Evolutionary conservation across 2,888 invertebrate genomes (phyloP).

Genomic region (Scaptomyza caliginosa): DNA sequence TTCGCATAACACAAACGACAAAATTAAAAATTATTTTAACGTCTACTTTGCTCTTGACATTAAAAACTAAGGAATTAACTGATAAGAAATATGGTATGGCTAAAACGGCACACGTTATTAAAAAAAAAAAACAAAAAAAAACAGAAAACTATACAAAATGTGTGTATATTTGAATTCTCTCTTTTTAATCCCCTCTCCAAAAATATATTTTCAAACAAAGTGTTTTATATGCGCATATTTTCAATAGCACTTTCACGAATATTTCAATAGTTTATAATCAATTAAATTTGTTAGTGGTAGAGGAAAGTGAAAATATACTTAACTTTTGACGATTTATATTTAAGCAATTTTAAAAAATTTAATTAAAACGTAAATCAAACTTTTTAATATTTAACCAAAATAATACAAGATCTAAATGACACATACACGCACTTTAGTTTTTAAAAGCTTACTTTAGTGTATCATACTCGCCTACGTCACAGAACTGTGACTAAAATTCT

Average conservation of each 20-base stretch:
- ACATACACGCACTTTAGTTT: conserved; percentile 8
- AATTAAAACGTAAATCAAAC: conserved; percentile 3
- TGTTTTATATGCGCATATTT: conserved; percentile 35
- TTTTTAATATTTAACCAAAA: conserved; percentile 13
- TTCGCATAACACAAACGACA: conserved; percentile 72
- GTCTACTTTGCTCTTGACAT: conserved; percentile 54
- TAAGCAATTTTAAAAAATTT: conserved; percentile 4
- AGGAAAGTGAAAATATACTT: neutral
- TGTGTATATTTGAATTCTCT: conserved; percentile 30
- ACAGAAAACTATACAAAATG: neutral
- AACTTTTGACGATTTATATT: neutral
- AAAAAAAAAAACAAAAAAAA: conserved; percentile 2
- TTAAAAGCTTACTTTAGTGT: no score
- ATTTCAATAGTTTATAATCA: conserved; percentile 8
- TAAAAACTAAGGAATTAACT: conserved; percentile 64
- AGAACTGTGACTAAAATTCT: no score
- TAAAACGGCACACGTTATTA: conserved; percentile 41
- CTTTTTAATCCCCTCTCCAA: conserved; percentile 82
- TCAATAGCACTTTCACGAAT: conserved; percentile 4
- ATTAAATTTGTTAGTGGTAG: neutral
- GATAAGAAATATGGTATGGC: conserved; percentile 33
- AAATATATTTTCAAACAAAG: conserved; percentile 63
- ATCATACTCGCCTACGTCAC: no score
- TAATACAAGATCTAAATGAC: conserved; percentile 4
- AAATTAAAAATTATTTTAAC: conserved; percentile 71